Base-by-base conservation (phyloP, 2,113 vertebrate species). In the Motacilla alba region DNA sequence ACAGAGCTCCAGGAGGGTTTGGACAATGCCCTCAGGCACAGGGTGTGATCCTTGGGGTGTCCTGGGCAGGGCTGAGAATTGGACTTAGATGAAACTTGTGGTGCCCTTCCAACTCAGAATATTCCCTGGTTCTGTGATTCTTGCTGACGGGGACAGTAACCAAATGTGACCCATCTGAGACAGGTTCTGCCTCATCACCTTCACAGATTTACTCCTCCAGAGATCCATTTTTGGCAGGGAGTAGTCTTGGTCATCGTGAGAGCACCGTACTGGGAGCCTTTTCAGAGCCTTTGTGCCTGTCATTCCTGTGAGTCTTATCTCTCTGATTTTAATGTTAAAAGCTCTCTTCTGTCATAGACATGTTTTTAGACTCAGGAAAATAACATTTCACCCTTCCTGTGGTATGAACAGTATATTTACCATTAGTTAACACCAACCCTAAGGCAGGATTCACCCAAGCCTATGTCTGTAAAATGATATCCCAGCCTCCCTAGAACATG, bases 231-330 rank as follows among this genome's bases (percentile, higher is more conserved):
- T 52, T 66, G 15, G 7, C 2, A 7, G 2, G 2, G 4, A 37
- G 43, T 24, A 23, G 14, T 27, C 11, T 11, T 26, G 31, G 37
- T 58, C 22, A 43, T 33, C 0, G 0, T 8, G n/a, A 63, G 8
- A 15, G 8, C 37, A 33, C 8, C 17, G 43, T 46, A 58, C 63
- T 80, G 67, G 35, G 44, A 69, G 55, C n/a, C 12, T 47, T 79
- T 37, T 27, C 35, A 72, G 27, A 75, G 8, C 19, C 69, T 68
- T 53, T 43, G 41, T 44, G n/a, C 15, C 58, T 76, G 11, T n/a
- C 58, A 52, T n/a, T 91, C n/a, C 70, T 72, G 27, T 11, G 46
- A 17, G 41, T 20, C 35, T 19, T 63, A 27, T 58, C 43, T 73
- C 39, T 50, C 35, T 37, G 52, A 77, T 90, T 90, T 89, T 55